phyloP scores from a whole-genome alignment of 1,140 invertebrate genomes.

The Eupeodes corollae region DNA sequence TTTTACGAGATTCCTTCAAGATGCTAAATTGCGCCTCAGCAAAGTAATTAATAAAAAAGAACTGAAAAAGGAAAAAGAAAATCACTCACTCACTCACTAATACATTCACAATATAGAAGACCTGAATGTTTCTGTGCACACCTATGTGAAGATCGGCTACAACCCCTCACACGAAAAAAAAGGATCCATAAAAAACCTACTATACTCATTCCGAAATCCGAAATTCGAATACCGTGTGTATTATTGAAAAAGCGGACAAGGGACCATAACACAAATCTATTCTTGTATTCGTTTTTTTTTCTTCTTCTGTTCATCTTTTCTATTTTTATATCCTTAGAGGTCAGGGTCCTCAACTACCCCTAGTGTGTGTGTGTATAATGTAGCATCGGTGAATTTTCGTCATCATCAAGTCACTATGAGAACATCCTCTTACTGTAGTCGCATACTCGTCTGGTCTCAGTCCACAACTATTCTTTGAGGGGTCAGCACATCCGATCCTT shows the following conservation, averaged over 20 bases:
- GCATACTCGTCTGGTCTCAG: constrained; percentile 11
- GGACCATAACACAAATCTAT: no score
- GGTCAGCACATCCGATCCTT: constrained; percentile 24
- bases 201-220: no score
- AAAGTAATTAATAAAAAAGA: constrained; percentile 4
- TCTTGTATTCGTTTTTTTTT: no score
- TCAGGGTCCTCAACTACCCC: no score
- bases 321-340: no score
- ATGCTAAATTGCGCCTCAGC: constrained; percentile 8
- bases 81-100: constrained; percentile 8
- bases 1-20: no score
- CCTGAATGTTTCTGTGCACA: constrained; percentile 7
- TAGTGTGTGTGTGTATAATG: no score
- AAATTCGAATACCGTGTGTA: no score
- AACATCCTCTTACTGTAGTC: constrained; percentile 1
- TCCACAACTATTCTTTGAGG: constrained; percentile 37
- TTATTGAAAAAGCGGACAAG: no score
- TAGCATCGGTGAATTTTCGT: background rate
- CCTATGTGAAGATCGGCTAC: background rate
- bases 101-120: constrained; percentile 19
- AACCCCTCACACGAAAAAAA: no score
- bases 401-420: constrained; percentile 10
- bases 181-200: no score
- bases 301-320: no score
- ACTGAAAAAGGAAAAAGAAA: constrained; percentile 2